phyloP scores from a whole-genome alignment of 2,888 invertebrate genomes.

The Synanthedon andrenaeformis region DNA sequence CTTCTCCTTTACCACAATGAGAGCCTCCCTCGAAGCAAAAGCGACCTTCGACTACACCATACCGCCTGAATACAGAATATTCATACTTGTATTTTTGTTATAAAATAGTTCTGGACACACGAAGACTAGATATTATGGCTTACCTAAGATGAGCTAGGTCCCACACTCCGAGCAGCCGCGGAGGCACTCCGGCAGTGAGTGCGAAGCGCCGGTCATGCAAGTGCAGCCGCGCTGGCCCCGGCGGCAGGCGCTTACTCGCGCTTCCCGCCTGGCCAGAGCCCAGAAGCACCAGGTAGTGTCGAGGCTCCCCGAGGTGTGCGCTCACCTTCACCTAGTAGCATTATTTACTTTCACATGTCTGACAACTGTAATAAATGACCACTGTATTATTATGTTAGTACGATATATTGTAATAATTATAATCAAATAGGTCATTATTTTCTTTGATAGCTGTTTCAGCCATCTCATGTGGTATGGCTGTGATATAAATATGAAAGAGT shows the following conservation, averaged over 20 bases:
- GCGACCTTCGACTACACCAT: conserved; percentile 86
- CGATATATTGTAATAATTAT: too few relatives aligned
- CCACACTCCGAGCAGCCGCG: conserved; percentile 79
- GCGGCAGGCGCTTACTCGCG: conserved; percentile 67
- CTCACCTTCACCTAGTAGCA: conserved; percentile 40
- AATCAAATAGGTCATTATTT: too few relatives aligned
- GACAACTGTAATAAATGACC: background rate
- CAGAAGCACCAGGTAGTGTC: conserved; percentile 44
- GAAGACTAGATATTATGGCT: background rate
- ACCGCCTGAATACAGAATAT: conserved; percentile 68
- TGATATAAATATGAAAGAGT: too few relatives aligned
- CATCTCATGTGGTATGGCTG: too few relatives aligned
- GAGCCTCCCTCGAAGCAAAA: conserved; percentile 94
- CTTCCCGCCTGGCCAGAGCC: conserved; percentile 12
- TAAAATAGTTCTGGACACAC: too few relatives aligned
- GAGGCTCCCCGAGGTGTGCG: conserved; percentile 39
- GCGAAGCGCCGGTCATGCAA: conserved; percentile 84
- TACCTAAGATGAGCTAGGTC: conserved; percentile 76
- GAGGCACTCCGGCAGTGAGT: conserved; percentile 84
- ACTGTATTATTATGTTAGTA: background rate
- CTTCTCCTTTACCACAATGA: conserved; percentile 85
- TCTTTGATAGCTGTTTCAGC: too few relatives aligned
- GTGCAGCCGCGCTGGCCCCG: conserved; percentile 85
- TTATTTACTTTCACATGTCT: background rate
- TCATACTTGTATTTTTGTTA: conserved; percentile 3